Percentiles rank a stretch among this genome's conserved stretches.
Evolutionary conservation across 2,888 invertebrate genomes (phyloP).

Genomic region (Invenusta paracnida): DNA sequence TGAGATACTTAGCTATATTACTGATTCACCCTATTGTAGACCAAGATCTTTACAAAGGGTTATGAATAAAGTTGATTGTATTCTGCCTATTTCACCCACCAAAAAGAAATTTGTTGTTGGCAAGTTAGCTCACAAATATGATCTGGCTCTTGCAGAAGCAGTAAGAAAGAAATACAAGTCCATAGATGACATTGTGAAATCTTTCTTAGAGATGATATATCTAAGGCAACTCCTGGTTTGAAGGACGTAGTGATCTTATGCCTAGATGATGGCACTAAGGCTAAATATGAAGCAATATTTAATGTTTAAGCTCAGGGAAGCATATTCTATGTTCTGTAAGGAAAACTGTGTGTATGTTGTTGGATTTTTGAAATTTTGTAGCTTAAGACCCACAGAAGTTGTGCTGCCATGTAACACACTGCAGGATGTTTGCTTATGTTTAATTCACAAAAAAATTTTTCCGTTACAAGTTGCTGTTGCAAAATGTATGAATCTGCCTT

Average conservation of each 20-base stretch:
- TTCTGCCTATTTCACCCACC: constrained; percentile 11
- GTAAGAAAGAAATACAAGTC: constrained; percentile 17
- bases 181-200: not conserved
- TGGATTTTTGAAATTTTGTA: not conserved
- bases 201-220: constrained; percentile 21
- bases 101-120: constrained; percentile 18
- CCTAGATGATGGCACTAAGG: constrained; percentile 18
- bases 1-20: not conserved
- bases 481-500: not conserved
- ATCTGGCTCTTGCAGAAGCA: not conserved
- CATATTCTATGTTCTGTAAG: constrained; percentile 19
- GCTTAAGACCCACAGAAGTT: not conserved
- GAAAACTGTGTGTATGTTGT: constrained; percentile 5
- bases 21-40: not conserved
- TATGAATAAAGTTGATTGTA: constrained; percentile 10
- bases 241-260: not conserved
- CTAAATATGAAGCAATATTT: not conserved
- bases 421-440: constrained; percentile 12
- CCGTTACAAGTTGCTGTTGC: not conserved
- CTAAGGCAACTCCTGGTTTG: constrained; percentile 17
- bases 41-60: not conserved
- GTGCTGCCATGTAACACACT: not conserved
- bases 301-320: constrained; percentile 14
- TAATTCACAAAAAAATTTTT: not conserved
- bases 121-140: constrained; percentile 2